Evolutionary conservation across 2,888 invertebrate species (phyloP).

Genomic region (Leucania comma): DNA sequence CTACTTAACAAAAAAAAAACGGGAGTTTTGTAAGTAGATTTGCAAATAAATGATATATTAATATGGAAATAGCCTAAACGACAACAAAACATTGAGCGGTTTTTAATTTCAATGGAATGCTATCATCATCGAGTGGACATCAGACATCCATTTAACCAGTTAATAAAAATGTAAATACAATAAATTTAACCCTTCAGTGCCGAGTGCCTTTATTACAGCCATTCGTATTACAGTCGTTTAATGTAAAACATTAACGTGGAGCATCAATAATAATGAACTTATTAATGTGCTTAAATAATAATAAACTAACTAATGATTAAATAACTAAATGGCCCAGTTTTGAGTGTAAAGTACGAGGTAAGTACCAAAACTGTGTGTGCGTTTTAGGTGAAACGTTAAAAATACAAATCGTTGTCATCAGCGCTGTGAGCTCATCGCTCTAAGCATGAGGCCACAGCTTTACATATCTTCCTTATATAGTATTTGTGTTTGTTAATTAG

Average conservation of each 20-base stretch:
- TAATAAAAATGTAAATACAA: slow-evolving; percentile 54
- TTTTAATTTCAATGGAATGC: slow-evolving; percentile 20
- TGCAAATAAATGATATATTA: neutral
- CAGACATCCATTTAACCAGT: slow-evolving; percentile 33
- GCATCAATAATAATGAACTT: slow-evolving; percentile 15
- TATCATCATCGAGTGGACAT: slow-evolving; percentile 25
- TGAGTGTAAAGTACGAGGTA: neutral
- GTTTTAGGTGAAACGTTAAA: too few species aligned
- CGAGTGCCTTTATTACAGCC: slow-evolving; percentile 34
- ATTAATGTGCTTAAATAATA: slow-evolving; percentile 6
- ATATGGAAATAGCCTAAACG: neutral
- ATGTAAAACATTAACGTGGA: slow-evolving; percentile 15
- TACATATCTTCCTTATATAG: too few species aligned
- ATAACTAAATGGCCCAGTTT: neutral
- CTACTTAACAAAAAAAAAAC: too few species aligned
- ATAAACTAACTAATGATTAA: neutral
- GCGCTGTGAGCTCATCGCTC: too few species aligned
- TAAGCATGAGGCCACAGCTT: too few species aligned
- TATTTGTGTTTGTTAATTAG: too few species aligned
- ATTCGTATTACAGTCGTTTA: slow-evolving; percentile 26
- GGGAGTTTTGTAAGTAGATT: neutral
- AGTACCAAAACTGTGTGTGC: too few species aligned
- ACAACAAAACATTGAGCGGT: neutral
- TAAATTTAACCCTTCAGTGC: slow-evolving; percentile 42
- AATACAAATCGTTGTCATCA: too few species aligned